Evolutionary conservation across 2,888 invertebrate genomes (phyloP).

Genomic region (Lomographa bimaculata): DNA sequence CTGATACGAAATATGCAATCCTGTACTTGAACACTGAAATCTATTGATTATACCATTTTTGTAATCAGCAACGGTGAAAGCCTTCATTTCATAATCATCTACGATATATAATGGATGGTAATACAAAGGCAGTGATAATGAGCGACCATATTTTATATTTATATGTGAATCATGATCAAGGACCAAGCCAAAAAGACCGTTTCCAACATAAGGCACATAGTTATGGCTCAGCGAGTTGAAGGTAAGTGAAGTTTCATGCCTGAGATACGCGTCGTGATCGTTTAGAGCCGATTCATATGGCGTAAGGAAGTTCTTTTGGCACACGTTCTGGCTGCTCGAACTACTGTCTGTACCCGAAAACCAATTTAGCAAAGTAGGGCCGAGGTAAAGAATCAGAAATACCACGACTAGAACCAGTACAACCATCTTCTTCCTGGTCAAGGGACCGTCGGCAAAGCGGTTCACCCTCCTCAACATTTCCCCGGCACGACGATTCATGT

Average conservation of each 20-base stretch:
- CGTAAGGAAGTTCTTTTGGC: conserved; percentile 86
- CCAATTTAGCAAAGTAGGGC: conserved; percentile 86
- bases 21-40: conserved; percentile 87
- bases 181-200: conserved; percentile 88
- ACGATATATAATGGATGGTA: conserved; percentile 87
- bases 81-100: conserved; percentile 81
- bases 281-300: conserved; percentile 83
- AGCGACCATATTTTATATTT: conserved; percentile 87
- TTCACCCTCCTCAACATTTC: conserved; percentile 71
- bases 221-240: conserved; percentile 78
- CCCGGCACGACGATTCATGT: conserved; percentile 74
- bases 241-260: conserved; percentile 80
- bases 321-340: conserved; percentile 80
- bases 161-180: conserved; percentile 85
- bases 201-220: conserved; percentile 89
- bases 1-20: conserved; percentile 85
- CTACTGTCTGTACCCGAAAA: conserved; percentile 78
- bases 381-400: conserved; percentile 85
- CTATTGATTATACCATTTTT: conserved; percentile 86
- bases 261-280: conserved; percentile 87
- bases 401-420: conserved; percentile 79
- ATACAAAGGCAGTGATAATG: conserved; percentile 85
- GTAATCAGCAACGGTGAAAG: conserved; percentile 88
- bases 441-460: conserved; percentile 72
- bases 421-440: conserved; percentile 77